Base-by-base conservation (phyloP, 2,888 invertebrate genomes). In the Tetragonula carbonaria region DNA sequence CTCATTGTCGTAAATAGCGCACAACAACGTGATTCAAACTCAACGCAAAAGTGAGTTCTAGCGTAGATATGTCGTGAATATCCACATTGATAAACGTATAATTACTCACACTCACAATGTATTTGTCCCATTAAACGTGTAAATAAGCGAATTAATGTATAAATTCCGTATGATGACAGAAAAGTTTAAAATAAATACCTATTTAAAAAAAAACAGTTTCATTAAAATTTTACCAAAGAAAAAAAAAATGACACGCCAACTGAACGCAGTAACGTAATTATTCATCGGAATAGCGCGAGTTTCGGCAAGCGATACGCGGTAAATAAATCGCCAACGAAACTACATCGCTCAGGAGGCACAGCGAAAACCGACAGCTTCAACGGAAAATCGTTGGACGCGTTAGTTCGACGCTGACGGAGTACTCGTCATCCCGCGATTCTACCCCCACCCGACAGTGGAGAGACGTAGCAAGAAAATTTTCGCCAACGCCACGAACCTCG, bases 331-430 rank as follows among this genome's bases (percentile, higher is more conserved):
- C 57, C 63, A 77, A 51, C 59, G 68, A 74, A 77, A 84, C 57
- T 74, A 75, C 70, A 82, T 72, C 82, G 68, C 28, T 84, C 55
- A 71, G 45, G 11, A 45, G 45, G 45, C 45, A 77, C 70, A 59
- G 45, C 33, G 53, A 21, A 45, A 70, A 74, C n/a, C 63, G 68
- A 66, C 73, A 45, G 70, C 65, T 84, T 82, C 83, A 77, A 77
- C 83, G 59, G 73, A 77, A 83, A 84, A 83, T 77, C 84, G 80
- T 81, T 72, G 67, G 59, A 65, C 66, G 76, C 70, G 66, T 80
- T 84, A 57, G 66, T 59, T 72, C 21, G 51, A 50, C 73, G 45
- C 45, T 45, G 45, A 53, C 63, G 28, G 33, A 51, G 59, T 73
- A 53, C 23, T 63, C 53, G 68, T 70, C 57, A 33, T 38, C 76